Conservation (phyloP, 2,797 vertebrate species). For the Gobio occitaniae region DNA sequence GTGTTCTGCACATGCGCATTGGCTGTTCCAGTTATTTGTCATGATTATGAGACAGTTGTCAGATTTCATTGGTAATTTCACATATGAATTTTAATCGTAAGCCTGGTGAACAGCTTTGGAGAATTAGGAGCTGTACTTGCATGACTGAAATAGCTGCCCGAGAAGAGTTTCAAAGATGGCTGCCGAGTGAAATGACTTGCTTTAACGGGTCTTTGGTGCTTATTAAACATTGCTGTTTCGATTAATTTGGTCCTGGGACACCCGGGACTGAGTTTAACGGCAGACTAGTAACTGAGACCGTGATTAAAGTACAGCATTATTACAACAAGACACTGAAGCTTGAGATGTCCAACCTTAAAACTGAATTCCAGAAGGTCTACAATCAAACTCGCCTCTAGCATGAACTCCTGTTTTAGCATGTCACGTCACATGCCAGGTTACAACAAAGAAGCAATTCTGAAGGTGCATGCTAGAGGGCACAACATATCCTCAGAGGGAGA, state of each 20-base stretch:
- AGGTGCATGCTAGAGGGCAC: slow-evolving; percentile 35
- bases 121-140: not conserved
- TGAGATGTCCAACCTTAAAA: not conserved
- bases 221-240: not conserved
- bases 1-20: not conserved
- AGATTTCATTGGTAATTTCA: not conserved
- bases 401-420: slow-evolving; percentile 36
- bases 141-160: not conserved
- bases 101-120: not conserved
- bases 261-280: not conserved
- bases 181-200: not conserved
- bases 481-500: slow-evolving; percentile 9
- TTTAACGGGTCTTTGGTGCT: not conserved
- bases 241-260: not conserved
- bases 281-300: not conserved
- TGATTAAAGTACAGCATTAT: not conserved
- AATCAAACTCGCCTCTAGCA: not conserved
- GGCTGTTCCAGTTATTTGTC: not conserved
- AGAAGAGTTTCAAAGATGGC: not conserved
- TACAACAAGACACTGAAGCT: slow-evolving; percentile 9
- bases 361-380: not conserved
- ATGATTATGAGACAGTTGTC: not conserved
- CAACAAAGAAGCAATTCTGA: slow-evolving; percentile 41
- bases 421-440: slow-evolving; percentile 30
- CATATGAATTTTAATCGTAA: not conserved